Percentiles rank a stretch among this genome's conserved stretches.
Evolutionary conservation across 2,888 invertebrate genomes (phyloP).

Genomic region (Thymelicus acteon): DNA sequence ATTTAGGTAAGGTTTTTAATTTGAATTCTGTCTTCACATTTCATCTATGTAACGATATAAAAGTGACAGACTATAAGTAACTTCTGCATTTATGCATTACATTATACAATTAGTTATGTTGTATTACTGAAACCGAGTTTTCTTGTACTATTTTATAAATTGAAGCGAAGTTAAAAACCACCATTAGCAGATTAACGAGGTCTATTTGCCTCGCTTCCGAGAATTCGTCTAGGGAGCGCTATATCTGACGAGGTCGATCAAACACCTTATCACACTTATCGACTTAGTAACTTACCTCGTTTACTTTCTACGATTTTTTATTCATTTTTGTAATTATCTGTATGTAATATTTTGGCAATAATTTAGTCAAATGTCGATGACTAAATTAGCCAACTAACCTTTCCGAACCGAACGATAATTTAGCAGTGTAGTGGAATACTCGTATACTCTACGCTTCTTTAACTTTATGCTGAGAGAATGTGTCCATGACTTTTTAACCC

Average conservation of each 20-base stretch:
- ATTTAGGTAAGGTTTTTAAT: no score
- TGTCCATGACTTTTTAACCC: no score
- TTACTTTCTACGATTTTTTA: not conserved
- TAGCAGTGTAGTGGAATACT: no score
- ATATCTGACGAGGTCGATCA: not conserved
- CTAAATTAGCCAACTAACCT: no score
- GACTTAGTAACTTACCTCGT: not conserved
- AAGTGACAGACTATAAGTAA: not conserved
- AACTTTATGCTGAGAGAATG: no score
- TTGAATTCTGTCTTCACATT: not conserved
- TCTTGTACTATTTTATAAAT: not conserved
- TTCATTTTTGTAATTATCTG: not conserved
- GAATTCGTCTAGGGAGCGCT: slow-evolving; percentile 6
- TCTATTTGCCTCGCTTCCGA: slow-evolving; percentile 3
- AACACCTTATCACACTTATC: no score
- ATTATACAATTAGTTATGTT: not conserved
- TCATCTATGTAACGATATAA: not conserved
- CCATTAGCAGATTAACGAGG: not conserved
- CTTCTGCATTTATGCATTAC: not conserved
- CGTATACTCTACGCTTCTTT: no score
- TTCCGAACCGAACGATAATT: no score
- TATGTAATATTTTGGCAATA: not conserved
- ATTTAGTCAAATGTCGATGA: no score
- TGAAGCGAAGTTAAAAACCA: not conserved
- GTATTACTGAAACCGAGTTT: not conserved